A percentile compares a stretch with the other conserved stretches of the same genome.
These are phyloP conservation scores for Brachystomella parvula DNA, from an alignment of 1,140 invertebrate species.

Conservation along the genomic window DNA sequence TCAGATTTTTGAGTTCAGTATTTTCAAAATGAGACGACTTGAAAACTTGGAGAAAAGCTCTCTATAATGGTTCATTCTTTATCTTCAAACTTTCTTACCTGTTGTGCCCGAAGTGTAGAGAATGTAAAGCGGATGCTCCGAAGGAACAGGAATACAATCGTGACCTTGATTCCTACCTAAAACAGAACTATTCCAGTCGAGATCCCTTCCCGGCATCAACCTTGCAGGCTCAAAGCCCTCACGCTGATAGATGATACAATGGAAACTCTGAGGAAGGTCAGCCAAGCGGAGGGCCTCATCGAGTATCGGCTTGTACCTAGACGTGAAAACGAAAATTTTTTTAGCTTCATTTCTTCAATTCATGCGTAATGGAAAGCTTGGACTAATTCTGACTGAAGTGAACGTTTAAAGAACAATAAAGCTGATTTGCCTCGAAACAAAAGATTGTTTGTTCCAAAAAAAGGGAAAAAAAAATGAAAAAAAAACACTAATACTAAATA, in stretches of 20 bases:
- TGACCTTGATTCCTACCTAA: constrained; percentile 50
- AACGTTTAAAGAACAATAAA: too few species aligned
- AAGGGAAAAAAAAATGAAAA: constrained; percentile 79
- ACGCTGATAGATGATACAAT: constrained; percentile 73
- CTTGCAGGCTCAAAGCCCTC: constrained; percentile 55
- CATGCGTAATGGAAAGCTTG: too few species aligned
- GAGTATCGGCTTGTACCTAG: constrained; percentile 76
- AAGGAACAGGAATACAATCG: constrained; percentile 73
- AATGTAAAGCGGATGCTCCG: constrained; percentile 83
- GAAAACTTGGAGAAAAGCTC: too few species aligned
- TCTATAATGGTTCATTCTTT: constrained; percentile 51
- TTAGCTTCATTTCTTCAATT: too few species aligned
- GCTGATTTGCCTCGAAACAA: too few species aligned
- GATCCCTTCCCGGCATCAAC: constrained; percentile 56
- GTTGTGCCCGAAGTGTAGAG: constrained; percentile 89
- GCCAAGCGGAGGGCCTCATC: constrained; percentile 72
- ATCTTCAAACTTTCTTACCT: constrained; percentile 44
- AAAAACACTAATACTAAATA: too few species aligned
- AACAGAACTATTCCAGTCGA: constrained; percentile 64
- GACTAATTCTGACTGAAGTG: too few species aligned
- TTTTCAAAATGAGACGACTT: too few species aligned
- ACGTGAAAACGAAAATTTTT: too few species aligned
- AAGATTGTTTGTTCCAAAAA: constrained; percentile 85
- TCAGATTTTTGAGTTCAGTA: too few species aligned
- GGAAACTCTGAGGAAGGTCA: constrained; percentile 49